Conservation (phyloP, 2,797 vertebrate genomes). For the Notolabrus celidotus region DNA sequence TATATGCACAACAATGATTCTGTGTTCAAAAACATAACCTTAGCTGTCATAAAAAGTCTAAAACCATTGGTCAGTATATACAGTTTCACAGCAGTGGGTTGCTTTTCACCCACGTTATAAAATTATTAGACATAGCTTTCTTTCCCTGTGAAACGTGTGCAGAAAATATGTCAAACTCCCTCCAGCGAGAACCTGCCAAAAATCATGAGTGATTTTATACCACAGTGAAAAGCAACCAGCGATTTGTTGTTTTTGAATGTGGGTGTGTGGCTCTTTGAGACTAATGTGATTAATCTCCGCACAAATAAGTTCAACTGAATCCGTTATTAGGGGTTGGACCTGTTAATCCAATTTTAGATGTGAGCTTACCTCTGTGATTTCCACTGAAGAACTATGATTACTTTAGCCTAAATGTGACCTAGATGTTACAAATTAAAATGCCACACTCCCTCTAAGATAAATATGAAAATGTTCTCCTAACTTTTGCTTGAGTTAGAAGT, state of each 20-base stretch:
- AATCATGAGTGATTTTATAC: slow-evolving; percentile 23
- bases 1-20: slow-evolving; percentile 12
- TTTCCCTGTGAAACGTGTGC: neutral
- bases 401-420: slow-evolving; percentile 2
- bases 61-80: neutral
- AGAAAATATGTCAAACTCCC: slow-evolving; percentile 30
- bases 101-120: slow-evolving; percentile 14
- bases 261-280: slow-evolving; percentile 39
- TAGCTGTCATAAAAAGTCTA: neutral
- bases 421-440: slow-evolving; percentile 10
- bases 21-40: slow-evolving; percentile 11
- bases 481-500: neutral
- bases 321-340: slow-evolving; percentile 38
- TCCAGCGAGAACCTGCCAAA: slow-evolving; percentile 34
- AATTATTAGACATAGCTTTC: slow-evolving; percentile 21
- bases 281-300: slow-evolving; percentile 46
- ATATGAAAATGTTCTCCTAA: neutral
- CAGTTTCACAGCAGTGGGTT: neutral
- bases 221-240: slow-evolving; percentile 30
- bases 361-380: slow-evolving; percentile 43
- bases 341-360: slow-evolving; percentile 52
- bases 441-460: neutral
- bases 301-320: slow-evolving; percentile 45
- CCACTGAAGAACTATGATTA: slow-evolving; percentile 14
- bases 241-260: slow-evolving; percentile 39